A percentile compares a stretch with the other conserved stretches of the same genome.
Evolutionary conservation across 2,888 invertebrate genomes (phyloP).

Genomic region (Sarcophaga caerulescens): DNA sequence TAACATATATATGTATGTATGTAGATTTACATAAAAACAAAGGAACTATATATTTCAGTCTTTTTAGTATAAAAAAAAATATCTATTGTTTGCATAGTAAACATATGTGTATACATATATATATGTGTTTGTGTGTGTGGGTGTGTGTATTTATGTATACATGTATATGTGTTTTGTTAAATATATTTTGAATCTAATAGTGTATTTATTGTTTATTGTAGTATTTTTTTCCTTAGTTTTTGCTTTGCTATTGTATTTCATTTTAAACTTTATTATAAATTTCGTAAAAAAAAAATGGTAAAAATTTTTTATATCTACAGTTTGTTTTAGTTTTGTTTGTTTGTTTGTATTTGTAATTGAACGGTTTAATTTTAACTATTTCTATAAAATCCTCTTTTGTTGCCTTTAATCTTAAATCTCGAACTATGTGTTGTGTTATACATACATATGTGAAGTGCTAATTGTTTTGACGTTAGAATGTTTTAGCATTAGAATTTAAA

Average conservation of each 20-base stretch:
- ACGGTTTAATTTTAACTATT: conserved; percentile 51
- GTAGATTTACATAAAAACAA: conserved; percentile 81
- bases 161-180: neutral
- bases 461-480: too few relatives aligned
- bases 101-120: conserved; percentile 60
- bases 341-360: conserved; percentile 22
- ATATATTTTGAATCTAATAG: neutral
- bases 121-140: conserved; percentile 38
- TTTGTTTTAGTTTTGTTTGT: conserved; percentile 31
- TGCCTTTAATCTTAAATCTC: neutral
- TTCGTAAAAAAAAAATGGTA: conserved; percentile 65
- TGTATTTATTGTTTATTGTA: conserved; percentile 32
- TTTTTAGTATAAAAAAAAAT: conserved; percentile 80
- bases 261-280: conserved; percentile 60
- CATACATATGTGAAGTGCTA: too few relatives aligned
- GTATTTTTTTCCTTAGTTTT: too few relatives aligned
- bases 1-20: conserved; percentile 47
- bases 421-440: too few relatives aligned
- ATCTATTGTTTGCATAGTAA: conserved; percentile 72
- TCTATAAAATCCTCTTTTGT: conserved; percentile 40
- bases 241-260: conserved; percentile 37
- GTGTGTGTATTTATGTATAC: conserved; percentile 50
- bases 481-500: too few relatives aligned
- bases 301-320: conserved; percentile 59
- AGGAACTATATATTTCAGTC: conserved; percentile 82